Percentiles rank a stretch among this genome's conserved stretches.
Evolutionary conservation across 1,140 invertebrate species (phyloP).

Genomic region (Sarcophaga bullata): DNA sequence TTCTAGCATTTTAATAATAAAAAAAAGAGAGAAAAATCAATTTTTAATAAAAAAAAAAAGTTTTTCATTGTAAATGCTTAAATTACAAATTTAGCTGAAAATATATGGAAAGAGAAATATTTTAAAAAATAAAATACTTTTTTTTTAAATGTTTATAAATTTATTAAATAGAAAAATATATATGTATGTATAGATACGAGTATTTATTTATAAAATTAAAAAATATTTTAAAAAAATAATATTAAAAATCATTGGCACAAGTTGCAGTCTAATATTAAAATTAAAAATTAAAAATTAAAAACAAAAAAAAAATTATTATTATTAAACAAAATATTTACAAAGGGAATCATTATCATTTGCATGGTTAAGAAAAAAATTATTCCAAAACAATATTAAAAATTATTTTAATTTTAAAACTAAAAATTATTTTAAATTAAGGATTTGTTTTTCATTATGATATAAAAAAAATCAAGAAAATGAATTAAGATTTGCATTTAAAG

Average conservation of each 20-base stretch:
- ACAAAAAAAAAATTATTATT: slow-evolving; percentile 17
- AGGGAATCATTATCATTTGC: slow-evolving; percentile 10
- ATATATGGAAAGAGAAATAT: slow-evolving; percentile 49
- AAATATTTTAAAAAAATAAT: background rate
- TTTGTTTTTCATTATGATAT: background rate
- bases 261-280: slow-evolving; percentile 61
- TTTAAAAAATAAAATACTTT: slow-evolving; percentile 11
- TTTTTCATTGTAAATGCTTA: slow-evolving; percentile 42
- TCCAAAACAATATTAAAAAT: background rate
- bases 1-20: slow-evolving; percentile 8
- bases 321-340: slow-evolving; percentile 28
- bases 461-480: background rate
- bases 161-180: background rate
- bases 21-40: background rate
- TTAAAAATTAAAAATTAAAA: slow-evolving; percentile 45
- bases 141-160: background rate
- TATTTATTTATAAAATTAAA: background rate
- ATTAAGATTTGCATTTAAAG: too few species aligned
- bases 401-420: background rate
- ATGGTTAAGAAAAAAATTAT: background rate
- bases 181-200: background rate
- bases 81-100: slow-evolving; percentile 64
- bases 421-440: too few species aligned
- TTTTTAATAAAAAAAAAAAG: background rate
- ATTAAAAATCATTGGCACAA: slow-evolving; percentile 63